Base-by-base conservation (phyloP, 2,888 invertebrate species). In the Panopea generosa region DNA sequence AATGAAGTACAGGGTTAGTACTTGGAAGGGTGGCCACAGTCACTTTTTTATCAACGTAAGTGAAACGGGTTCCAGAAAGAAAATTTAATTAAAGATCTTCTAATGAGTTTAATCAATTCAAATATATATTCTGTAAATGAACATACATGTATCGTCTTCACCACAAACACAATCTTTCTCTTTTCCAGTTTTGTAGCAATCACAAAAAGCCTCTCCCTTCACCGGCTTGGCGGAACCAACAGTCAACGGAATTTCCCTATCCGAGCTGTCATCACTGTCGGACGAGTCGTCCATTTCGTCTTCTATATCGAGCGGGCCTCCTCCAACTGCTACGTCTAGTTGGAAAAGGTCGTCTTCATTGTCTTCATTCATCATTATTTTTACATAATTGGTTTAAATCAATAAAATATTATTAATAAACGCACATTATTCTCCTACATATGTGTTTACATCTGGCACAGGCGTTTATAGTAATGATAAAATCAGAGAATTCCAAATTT, bases 141-240 rank as follows among this genome's bases (percentile, higher is more conserved):
- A 73, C 85, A 63, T 82, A 88, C 88, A 83, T 40, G 79, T 77
- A 76, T 89, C 87, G 65, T 89, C 89, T 72, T 89, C 89, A 24
- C 89, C 89, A 80, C 89, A 89, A 47, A 72, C 63, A 59, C 89
- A 89, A 6, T 84, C 83, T 59, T 84, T 84, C 49, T 87, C 89
- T 72, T 66, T 81, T 14, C 85, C 85, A 50, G 77, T 81, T 65
- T 84, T 83, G 50, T 84, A 84, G 74, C 89, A 89, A 49, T 87
- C 87, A 81, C 89, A 89, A 66, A 86, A 89, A 18, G 89, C 77
- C 57, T 89, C 87, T 22, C 85, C 85, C 62, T 84, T 85, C 7
- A 83, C 77, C 1, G 86, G 84, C 57, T 69, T 63, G 14, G 82
- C 82, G 38, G 82, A 76, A 2, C 78, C 78, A 33, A 74, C 73